Base-by-base conservation (phyloP, 2,888 invertebrate genomes). In the Troglohyphantes excavatus region DNA sequence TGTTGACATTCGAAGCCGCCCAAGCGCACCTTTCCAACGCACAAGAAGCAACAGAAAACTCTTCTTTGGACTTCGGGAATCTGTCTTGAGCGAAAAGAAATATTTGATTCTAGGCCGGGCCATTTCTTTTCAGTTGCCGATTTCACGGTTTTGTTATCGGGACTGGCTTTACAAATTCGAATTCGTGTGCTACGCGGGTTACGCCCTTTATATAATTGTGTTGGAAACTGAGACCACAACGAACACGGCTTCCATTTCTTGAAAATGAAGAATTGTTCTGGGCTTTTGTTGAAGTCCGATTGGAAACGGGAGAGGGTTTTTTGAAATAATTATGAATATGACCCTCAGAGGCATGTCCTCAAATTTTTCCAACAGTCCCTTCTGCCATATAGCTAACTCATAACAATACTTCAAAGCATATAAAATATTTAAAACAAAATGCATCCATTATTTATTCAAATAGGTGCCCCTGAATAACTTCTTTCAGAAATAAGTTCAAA, bases 1-100 rank as follows among this genome's bases (percentile, higher is more conserved):
- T 89, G 82, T 82, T 88, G 88, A 88, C 68, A 72, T 75, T 75
- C 75, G 76, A 61, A 89, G n/a, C 29, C 68, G 68, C 5, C 70
- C 82, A 89, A 70, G 76, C 88, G 82, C 43, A 39, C 21, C 73
- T 53, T 33, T 33, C 29, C 70, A 39, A 33, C 70, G 23, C 9
- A 59, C 43, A 72, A 26, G 19, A 76, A 76, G 61, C 29, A 67
- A 68, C 26, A 67, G 65, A 81, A 53, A 46, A 81, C 68, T 78
- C 65, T 78, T 81, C 68, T 19, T 53, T 13, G 2, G 9, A 6
- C 29, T 68, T 33, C 26, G n/a, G 13, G n/a, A n/a, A 23, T 63
- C 23, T 33, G 17, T 43, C 21, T 65, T 13, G 63, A 23, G 5
- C 17, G 46, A 33, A 39, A 73, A 46, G 27, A 73, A 65, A 23